Percentiles rank a stretch among this genome's conserved stretches.
Conservation (phyloP, 2,888 invertebrate species). For the Spodoptera exigua region DNA sequence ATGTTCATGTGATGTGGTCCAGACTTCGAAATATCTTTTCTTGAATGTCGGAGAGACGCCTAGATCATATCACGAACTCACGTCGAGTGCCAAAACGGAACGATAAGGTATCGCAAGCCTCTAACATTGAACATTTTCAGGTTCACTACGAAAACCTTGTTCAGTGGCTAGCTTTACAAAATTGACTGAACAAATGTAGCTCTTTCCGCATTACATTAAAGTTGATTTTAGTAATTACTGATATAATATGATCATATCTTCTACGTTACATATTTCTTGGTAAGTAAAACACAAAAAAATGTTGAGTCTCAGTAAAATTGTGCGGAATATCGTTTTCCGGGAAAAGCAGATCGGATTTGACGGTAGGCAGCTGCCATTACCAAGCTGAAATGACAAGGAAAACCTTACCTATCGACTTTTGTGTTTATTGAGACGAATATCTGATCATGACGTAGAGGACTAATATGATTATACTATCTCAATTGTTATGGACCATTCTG, state of each 20-base stretch:
- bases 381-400: conserved; percentile 5
- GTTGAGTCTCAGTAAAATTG: no score
- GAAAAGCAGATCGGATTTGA: background rate
- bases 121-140: conserved; percentile 13
- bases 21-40: conserved; percentile 28
- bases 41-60: conserved; percentile 26
- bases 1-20: conserved; percentile 19
- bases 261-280: no score
- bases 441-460: background rate
- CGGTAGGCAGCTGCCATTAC: background rate
- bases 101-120: conserved; percentile 37
- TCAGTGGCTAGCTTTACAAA: conserved; percentile 16
- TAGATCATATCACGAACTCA: conserved; percentile 38
- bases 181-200: background rate
- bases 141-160: background rate
- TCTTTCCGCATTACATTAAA: background rate
- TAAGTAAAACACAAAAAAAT: no score
- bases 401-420: conserved; percentile 6
- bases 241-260: no score
- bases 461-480: conserved; percentile 28
- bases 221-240: no score
- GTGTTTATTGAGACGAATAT: background rate
- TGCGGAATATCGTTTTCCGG: background rate
- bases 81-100: conserved; percentile 42
- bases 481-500: conserved; percentile 43